Evolutionary conservation across 2,797 vertebrate species (phyloP).

Genomic region (Acanthiza pusilla): DNA sequence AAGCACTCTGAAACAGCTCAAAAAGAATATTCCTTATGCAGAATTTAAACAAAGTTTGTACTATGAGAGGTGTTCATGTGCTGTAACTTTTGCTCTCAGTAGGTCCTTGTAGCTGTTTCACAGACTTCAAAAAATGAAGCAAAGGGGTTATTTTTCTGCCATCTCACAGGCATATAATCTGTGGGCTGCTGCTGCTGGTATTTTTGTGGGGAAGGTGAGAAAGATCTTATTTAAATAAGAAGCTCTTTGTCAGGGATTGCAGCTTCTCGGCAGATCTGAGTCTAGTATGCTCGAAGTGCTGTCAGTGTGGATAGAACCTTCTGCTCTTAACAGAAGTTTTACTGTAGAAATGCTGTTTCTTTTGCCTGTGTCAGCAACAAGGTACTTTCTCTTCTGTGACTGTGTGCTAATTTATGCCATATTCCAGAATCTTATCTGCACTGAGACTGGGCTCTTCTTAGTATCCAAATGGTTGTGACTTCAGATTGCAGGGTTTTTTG

Average conservation of each 20-base stretch:
- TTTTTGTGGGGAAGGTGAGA: constrained; percentile 22
- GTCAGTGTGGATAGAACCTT: neutral
- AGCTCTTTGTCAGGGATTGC: neutral
- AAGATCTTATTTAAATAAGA: neutral
- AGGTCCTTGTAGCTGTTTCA: neutral
- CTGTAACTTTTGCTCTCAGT: neutral
- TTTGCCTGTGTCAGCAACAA: constrained; percentile 7
- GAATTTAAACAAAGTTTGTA: neutral
- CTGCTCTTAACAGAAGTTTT: constrained; percentile 34
- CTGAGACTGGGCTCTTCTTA: neutral
- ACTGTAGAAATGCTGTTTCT: neutral
- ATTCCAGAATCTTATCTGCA: neutral
- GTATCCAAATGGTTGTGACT: neutral
- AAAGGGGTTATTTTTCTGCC: neutral
- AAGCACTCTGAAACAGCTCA: neutral
- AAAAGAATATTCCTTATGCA: neutral
- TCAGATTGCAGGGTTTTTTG: neutral
- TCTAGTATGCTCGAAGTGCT: neutral
- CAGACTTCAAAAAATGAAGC: neutral
- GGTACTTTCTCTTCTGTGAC: neutral
- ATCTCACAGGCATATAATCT: neutral
- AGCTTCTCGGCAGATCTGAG: neutral
- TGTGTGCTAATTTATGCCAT: constrained; percentile 17
- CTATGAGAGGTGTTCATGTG: neutral
- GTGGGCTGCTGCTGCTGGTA: neutral